A percentile compares a stretch with the other conserved stretches of the same genome.
Conservation (phyloP, 2,113 vertebrate species). For the Plotosus lineatus region DNA sequence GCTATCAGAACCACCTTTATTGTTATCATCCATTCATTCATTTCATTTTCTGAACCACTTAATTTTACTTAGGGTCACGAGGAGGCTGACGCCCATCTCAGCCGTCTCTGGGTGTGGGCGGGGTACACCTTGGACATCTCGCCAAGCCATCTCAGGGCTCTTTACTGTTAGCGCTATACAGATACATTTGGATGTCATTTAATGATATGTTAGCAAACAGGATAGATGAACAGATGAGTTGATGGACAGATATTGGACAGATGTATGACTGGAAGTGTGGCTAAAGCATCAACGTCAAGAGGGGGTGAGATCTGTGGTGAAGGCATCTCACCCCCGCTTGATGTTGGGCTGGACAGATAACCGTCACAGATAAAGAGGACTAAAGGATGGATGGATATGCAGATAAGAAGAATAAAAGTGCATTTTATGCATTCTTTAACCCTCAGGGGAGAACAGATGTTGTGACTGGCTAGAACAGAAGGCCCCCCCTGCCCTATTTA, state of each 20-base stretch:
- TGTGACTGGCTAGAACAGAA: slow-evolving; percentile 29
- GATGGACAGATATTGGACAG: background rate
- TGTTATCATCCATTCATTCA: no score
- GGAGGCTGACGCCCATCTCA: no score
- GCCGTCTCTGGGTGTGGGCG: no score
- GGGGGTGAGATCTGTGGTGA: background rate
- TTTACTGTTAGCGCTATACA: background rate
- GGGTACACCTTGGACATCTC: no score
- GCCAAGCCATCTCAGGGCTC: no score
- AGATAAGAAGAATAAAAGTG: slow-evolving; percentile 35
- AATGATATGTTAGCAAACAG: background rate
- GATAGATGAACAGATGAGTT: background rate
- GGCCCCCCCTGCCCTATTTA: slow-evolving; percentile 59
- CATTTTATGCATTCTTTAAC: slow-evolving; percentile 50
- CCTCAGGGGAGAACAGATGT: slow-evolving; percentile 59
- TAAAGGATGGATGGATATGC: slow-evolving; percentile 38
- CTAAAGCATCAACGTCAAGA: background rate
- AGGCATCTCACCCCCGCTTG: slow-evolving; percentile 10
- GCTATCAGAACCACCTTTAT: no score
- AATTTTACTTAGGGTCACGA: no score
- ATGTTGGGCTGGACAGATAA: slow-evolving; percentile 32
- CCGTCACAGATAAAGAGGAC: slow-evolving; percentile 4
- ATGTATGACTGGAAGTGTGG: background rate
- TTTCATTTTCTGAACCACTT: no score
- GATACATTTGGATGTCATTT: background rate